These are phyloP conservation scores for Agrenia bidenticulata DNA, from an alignment of 2,888 invertebrate genomes.

Conservation along the genomic window DNA sequence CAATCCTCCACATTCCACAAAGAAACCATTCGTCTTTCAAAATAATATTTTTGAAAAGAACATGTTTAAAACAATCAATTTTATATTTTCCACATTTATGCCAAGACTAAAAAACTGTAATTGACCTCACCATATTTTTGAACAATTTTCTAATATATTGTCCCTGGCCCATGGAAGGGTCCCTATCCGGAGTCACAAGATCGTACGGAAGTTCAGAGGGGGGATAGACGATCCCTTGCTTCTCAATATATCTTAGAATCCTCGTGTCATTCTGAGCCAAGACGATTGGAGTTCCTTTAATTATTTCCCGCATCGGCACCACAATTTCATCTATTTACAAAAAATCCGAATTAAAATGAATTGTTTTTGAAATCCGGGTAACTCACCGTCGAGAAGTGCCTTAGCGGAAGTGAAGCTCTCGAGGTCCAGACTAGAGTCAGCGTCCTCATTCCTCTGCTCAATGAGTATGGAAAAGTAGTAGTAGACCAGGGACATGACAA, in stretches of 20 bases:
- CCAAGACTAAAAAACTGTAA: no score
- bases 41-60: no score
- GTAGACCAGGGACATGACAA: no score
- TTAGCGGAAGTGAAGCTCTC: no score
- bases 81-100: no score
- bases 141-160: conserved; percentile 48
- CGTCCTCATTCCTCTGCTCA: no score
- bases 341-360: no score
- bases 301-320: conserved; percentile 17
- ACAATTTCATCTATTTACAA: not conserved
- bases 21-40: conserved; percentile 47
- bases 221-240: conserved; percentile 13
- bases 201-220: conserved; percentile 45
- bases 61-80: conserved; percentile 9
- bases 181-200: conserved; percentile 36
- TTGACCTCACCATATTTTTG: conserved; percentile 43
- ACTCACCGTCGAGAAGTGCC: no score
- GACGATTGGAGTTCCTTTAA: conserved; percentile 17
- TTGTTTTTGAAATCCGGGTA: no score
- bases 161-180: conserved; percentile 54
- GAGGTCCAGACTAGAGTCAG: no score
- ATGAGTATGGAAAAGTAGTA: no score
- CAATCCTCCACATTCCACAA: conserved; percentile 55
- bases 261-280: conserved; percentile 37
- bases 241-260: conserved; percentile 29